Conservation (phyloP, 2,888 invertebrate genomes). For the Coelogynopora nodosa region DNA sequence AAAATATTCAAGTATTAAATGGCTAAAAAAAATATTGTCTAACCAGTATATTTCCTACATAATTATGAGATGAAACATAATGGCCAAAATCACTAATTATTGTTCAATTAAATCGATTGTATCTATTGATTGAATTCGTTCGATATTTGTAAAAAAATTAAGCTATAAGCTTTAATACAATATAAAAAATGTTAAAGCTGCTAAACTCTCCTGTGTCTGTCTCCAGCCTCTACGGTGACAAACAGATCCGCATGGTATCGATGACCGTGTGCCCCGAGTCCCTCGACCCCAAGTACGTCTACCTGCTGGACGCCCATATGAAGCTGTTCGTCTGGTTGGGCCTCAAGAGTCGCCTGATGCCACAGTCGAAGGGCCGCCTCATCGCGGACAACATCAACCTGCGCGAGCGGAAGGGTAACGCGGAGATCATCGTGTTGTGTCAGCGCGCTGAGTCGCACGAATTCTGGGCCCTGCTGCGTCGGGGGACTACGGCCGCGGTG, state of each 20-base stretch:
- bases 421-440: constrained; percentile 78
- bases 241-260: background rate
- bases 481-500: background rate
- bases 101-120: no score
- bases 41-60: no score
- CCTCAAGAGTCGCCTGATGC: constrained; percentile 64
- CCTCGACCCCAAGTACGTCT: constrained; percentile 85
- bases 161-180: no score
- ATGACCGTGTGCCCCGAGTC: constrained; percentile 63
- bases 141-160: no score
- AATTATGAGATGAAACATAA: no score
- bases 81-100: no score
- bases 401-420: constrained; percentile 85
- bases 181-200: no score
- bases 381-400: constrained; percentile 98
- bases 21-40: no score
- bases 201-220: no score
- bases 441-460: constrained; percentile 78
- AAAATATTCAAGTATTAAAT: no score
- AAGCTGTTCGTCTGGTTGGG: constrained; percentile 88
- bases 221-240: constrained; percentile 44
- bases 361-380: constrained; percentile 66
- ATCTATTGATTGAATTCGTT: no score
- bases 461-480: constrained; percentile 64
- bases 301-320: constrained; percentile 73